Evolutionary conservation across 2,113 vertebrate genomes (phyloP).

Genomic region (Ranitomeya variabilis): DNA sequence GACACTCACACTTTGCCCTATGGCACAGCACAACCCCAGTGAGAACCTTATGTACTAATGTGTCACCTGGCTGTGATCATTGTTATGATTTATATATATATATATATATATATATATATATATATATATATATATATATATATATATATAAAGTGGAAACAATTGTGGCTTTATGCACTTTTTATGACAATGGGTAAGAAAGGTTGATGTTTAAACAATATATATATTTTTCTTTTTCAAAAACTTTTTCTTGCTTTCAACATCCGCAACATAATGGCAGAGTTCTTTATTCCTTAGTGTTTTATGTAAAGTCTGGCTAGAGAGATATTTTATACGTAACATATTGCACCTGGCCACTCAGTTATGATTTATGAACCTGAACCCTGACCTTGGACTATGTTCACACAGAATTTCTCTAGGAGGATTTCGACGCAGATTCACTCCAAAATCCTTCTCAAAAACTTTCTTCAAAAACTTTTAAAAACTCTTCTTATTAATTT

Average conservation of each 20-base stretch:
- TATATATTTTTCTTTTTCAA: no score
- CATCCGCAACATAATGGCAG: not conserved
- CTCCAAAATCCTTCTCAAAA: no score
- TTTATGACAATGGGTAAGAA: not conserved
- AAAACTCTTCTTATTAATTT: no score
- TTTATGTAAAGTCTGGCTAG: not conserved
- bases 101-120: no score
- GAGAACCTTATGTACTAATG: not conserved
- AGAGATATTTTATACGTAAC: not conserved
- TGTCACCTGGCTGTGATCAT: not conserved
- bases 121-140: no score
- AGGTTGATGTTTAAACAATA: not conserved
- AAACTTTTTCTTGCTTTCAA: not conserved
- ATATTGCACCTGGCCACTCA: not conserved
- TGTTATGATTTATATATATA: no score
- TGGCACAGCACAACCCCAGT: not conserved
- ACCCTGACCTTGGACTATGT: no score
- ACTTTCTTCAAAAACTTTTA: no score
- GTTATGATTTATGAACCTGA: not conserved
- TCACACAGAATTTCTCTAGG: no score
- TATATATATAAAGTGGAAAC: not conserved
- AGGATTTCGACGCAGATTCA: no score
- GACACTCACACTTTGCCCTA: not conserved
- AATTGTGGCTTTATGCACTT: not conserved
- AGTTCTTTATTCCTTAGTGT: not conserved